phyloP scores from a whole-genome alignment of 2,888 invertebrate genomes.

The Acanthosepion pharaonis region DNA sequence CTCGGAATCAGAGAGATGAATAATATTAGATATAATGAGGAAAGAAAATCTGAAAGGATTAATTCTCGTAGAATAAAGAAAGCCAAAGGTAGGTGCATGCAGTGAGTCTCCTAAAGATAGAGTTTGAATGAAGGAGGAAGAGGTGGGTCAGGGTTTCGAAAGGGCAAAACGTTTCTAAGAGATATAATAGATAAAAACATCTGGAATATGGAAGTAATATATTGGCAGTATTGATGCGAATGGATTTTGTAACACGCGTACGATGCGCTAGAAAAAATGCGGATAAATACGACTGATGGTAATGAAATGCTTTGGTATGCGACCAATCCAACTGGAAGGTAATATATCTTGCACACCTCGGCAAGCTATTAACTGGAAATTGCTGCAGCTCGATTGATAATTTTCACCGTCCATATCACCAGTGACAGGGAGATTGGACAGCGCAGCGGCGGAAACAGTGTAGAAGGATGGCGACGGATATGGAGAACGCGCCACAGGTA shows the following conservation, averaged over 20 bases:
- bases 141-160: too few relatives aligned
- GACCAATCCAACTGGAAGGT: background rate
- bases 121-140: too few relatives aligned
- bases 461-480: background rate
- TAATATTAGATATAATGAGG: too few relatives aligned
- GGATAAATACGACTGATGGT: background rate
- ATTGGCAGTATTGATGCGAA: too few relatives aligned
- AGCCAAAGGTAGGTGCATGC: too few relatives aligned
- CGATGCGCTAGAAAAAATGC: background rate
- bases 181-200: too few relatives aligned
- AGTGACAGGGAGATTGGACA: background rate
- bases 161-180: too few relatives aligned
- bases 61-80: too few relatives aligned
- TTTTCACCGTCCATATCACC: background rate
- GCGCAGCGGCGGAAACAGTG: background rate
- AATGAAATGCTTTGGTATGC: background rate
- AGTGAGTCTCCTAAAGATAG: too few relatives aligned
- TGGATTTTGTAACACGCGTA: background rate
- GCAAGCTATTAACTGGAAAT: conserved; percentile 4
- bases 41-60: too few relatives aligned
- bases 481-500: background rate
- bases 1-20: too few relatives aligned
- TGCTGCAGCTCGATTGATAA: background rate
- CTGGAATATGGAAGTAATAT: too few relatives aligned
- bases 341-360: background rate